Evolutionary conservation across 2,113 vertebrate species (phyloP).

Genomic region (Kryptolebias marmoratus): DNA sequence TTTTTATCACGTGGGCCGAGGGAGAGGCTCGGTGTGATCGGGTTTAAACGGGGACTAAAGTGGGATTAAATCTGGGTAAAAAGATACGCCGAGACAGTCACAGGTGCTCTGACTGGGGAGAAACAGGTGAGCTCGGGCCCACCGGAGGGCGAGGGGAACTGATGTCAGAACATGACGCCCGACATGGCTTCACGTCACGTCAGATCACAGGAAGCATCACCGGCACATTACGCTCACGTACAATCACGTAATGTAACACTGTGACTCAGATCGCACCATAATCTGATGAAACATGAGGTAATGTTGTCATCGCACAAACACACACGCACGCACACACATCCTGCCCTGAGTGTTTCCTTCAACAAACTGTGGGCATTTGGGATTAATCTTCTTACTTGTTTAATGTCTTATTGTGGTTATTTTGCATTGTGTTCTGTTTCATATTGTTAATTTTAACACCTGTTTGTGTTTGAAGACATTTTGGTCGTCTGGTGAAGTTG

Average conservation of each 20-base stretch:
- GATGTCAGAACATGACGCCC: not conserved
- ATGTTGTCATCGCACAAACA: not conserved
- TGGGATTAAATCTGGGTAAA: conserved; percentile 20
- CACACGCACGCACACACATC: not conserved
- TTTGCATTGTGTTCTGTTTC: no score
- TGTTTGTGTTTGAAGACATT: no score
- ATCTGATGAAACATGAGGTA: not conserved
- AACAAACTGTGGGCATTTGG: no score
- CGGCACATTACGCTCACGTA: not conserved
- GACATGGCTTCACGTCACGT: not conserved
- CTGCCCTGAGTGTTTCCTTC: no score
- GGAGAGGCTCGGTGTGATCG: conserved; percentile 15
- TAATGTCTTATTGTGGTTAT: no score
- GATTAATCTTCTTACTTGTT: no score
- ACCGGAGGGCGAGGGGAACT: no score
- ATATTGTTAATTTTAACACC: no score
- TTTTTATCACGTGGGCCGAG: conserved; percentile 60
- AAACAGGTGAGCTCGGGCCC: conserved; percentile 33
- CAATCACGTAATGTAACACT: not conserved
- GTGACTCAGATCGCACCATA: not conserved
- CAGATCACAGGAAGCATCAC: not conserved
- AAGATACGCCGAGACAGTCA: conserved; percentile 19
- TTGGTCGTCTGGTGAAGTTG: not conserved
- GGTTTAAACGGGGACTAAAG: conserved; percentile 27
- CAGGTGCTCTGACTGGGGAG: conserved; percentile 36